Percentiles rank a stretch among this genome's conserved stretches.
Conservation (phyloP, 64 coral and sea anemone species). For the Montipora efflorescens region DNA sequence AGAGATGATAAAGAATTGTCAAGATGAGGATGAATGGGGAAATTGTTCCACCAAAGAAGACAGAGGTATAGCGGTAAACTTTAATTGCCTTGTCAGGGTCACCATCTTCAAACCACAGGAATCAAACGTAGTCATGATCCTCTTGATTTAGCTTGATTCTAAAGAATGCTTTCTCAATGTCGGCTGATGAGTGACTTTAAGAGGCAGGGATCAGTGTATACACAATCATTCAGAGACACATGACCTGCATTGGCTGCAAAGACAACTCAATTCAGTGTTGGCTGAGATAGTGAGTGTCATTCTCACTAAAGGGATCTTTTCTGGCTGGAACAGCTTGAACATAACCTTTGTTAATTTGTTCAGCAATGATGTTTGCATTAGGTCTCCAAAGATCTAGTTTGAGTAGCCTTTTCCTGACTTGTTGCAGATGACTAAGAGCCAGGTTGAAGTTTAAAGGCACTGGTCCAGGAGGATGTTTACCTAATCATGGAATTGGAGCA, state of each 20-base stretch:
- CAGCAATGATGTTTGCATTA: conserved; percentile 31
- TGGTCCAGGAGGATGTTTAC: conserved; percentile 14
- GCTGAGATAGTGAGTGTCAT: conserved; percentile 41
- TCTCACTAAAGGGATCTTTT: conserved; percentile 11
- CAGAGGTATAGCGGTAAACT: conserved; percentile 28
- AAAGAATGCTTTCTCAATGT: conserved; percentile 42
- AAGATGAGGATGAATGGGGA: conserved; percentile 40
- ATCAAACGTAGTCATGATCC: conserved; percentile 28
- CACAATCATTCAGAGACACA: conserved; percentile 53
- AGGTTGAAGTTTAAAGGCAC: conserved; percentile 40
- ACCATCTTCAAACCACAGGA: conserved; percentile 56
- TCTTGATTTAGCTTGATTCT: conserved; percentile 58
- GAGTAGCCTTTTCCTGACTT: conserved; percentile 33
- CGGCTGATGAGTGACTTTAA: conserved; percentile 15
- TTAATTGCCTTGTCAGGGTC: conserved; percentile 16
- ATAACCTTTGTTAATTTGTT: conserved; percentile 18
- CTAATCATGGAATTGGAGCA: not conserved
- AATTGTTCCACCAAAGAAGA: conserved; percentile 31
- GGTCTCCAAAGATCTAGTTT: conserved; percentile 40
- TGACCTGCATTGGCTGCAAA: conserved; percentile 71
- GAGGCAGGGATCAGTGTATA: conserved; percentile 27
- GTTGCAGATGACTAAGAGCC: conserved; percentile 16
- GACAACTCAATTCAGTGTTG: conserved; percentile 34
- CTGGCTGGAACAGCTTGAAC: conserved; percentile 1
- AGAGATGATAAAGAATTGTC: conserved; percentile 32